A percentile compares a stretch with the other conserved stretches of the same genome.
Evolutionary conservation across 2,113 vertebrate genomes (phyloP).

Genomic region (Gopherus flavomarginatus): DNA sequence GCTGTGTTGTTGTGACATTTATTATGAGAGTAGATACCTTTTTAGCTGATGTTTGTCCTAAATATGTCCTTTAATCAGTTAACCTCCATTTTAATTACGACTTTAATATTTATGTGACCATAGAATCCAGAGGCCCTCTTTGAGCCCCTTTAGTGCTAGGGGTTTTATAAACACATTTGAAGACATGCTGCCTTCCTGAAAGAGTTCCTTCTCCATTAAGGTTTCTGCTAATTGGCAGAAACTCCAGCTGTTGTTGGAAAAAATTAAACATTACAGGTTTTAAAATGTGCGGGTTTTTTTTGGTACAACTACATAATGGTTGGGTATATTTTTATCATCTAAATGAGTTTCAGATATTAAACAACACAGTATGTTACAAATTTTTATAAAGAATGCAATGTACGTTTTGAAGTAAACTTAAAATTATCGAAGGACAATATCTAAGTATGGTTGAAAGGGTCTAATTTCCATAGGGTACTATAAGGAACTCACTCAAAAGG

Average conservation of each 20-base stretch:
- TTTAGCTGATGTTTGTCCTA: not conserved
- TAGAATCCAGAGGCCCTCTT: not conserved
- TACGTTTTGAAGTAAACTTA: not conserved
- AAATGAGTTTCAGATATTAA: not conserved
- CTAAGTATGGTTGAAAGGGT: not conserved
- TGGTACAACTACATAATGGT: not conserved
- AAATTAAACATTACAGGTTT: not conserved
- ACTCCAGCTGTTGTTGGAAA: not conserved
- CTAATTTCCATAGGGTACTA: not conserved
- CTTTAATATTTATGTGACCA: not conserved
- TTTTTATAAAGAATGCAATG: not conserved
- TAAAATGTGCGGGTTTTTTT: not conserved
- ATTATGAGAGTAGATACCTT: not conserved
- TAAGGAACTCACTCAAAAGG: slow-evolving; percentile 18
- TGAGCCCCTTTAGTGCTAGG: not conserved
- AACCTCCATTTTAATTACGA: not conserved
- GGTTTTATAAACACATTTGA: not conserved
- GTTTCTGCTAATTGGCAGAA: not conserved
- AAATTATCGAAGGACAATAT: not conserved
- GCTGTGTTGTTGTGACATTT: not conserved
- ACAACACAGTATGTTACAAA: not conserved
- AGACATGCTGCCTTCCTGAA: fast-evolving
- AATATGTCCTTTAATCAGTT: not conserved
- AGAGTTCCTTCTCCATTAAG: not conserved
- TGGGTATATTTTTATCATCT: not conserved